A percentile compares a stretch with the other conserved stretches of the same genome.
phyloP scores from a whole-genome alignment of 2,888 invertebrate species.

The Venustoraphidia nigricollis region DNA sequence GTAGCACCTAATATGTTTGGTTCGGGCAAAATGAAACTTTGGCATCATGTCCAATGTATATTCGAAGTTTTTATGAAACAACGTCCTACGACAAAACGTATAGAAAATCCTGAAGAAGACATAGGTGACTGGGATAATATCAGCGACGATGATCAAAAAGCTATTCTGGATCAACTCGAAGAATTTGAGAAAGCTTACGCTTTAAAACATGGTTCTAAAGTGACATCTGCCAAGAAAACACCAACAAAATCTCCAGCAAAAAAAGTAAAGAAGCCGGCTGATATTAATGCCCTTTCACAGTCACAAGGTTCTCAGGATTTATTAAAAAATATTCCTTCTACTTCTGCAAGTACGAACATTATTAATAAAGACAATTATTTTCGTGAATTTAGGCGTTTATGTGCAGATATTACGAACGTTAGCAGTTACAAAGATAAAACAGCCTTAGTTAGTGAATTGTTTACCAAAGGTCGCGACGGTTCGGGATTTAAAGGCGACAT shows the following conservation, averaged over 20 bases:
- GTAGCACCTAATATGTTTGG: constrained; percentile 62
- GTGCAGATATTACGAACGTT: constrained; percentile 60
- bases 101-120: constrained; percentile 59
- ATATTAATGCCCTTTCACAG: no score
- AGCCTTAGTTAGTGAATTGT: constrained; percentile 47
- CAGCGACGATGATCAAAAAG: constrained; percentile 46
- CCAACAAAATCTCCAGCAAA: constrained; percentile 5
- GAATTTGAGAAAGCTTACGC: constrained; percentile 40
- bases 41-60: constrained; percentile 67
- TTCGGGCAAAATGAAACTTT: constrained; percentile 62
- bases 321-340: no score
- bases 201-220: constrained; percentile 34
- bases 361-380: constrained; percentile 52
- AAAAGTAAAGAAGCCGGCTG: neutral
- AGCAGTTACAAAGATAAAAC: constrained; percentile 74
- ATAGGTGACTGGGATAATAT: constrained; percentile 61
- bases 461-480: constrained; percentile 42
- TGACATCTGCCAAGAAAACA: constrained; percentile 21
- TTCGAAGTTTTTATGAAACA: constrained; percentile 68
- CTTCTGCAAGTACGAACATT: neutral
- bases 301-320: no score
- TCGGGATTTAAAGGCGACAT: constrained; percentile 62
- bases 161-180: constrained; percentile 44
- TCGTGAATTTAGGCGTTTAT: constrained; percentile 59
- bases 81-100: constrained; percentile 63